Percentiles rank a stretch among this genome's conserved stretches.
Conservation (phyloP, 2,888 invertebrate genomes). For the Chrysolina oricalcia region DNA sequence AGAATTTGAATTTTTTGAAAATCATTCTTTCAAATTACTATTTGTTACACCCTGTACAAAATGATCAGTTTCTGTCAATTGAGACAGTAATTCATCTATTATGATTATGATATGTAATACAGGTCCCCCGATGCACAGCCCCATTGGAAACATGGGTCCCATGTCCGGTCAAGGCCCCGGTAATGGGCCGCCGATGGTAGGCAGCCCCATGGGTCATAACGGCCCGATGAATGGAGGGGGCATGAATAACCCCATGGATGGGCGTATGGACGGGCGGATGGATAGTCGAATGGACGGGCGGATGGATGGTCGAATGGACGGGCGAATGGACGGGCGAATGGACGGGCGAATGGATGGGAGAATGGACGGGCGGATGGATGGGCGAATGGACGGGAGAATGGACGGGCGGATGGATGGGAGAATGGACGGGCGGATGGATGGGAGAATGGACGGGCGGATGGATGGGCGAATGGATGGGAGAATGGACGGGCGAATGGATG, state of each 20-base stretch:
- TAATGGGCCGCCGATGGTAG: constrained; percentile 60
- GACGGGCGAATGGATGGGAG: background rate
- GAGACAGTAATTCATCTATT: background rate
- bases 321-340: constrained; percentile 34
- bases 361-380: constrained; percentile 81
- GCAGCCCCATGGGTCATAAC: constrained; percentile 60
- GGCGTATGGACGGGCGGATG: background rate
- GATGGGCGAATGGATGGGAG: constrained; percentile 35
- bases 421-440: constrained; percentile 5
- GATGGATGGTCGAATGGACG: constrained; percentile 64
- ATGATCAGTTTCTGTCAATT: too few relatives aligned
- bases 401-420: background rate
- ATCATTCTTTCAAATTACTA: too few relatives aligned
- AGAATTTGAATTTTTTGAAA: too few relatives aligned
- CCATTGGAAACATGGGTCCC: constrained; percentile 80
- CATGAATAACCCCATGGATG: constrained; percentile 64
- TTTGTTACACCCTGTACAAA: too few relatives aligned
- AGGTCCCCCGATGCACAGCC: constrained; percentile 75
- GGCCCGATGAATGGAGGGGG: constrained; percentile 83
- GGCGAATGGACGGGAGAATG: constrained; percentile 68
- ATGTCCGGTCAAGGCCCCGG: constrained; percentile 63
- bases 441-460: constrained; percentile 71
- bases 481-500: background rate
- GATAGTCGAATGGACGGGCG: constrained; percentile 65
- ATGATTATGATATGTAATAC: constrained; percentile 57